These are phyloP conservation scores for Lucilia cuprina DNA, from an alignment of 1,140 invertebrate species.

Conservation along the genomic window DNA sequence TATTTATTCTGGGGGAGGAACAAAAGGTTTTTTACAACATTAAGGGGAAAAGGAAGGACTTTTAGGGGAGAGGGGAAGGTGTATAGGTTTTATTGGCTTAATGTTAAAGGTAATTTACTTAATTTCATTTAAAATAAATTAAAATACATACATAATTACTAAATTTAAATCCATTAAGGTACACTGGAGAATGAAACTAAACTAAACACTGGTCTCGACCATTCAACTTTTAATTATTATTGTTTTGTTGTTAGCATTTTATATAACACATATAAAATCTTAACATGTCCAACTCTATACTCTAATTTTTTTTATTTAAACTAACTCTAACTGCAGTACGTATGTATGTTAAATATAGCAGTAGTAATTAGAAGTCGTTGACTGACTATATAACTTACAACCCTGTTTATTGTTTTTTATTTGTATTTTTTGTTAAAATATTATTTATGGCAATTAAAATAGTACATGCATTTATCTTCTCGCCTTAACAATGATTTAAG, in stretches of 20 bases:
- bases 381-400: conserved; percentile 14
- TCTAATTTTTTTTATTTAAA: neutral
- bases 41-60: neutral
- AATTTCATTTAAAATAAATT: conserved; percentile 29
- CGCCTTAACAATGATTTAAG: neutral
- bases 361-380: neutral
- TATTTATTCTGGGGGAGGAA: neutral
- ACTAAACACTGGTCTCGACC: conserved; percentile 22
- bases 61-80: neutral
- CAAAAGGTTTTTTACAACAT: neutral
- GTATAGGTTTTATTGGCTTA: neutral
- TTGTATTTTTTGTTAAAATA: neutral
- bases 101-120: conserved; percentile 5
- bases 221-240: neutral
- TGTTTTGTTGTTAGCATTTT: neutral
- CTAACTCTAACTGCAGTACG: neutral
- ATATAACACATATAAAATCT: neutral
- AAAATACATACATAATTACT: conserved; percentile 25
- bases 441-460: neutral
- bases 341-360: neutral
- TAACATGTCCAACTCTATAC: conserved; percentile 4
- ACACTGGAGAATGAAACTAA: conserved; percentile 30
- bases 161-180: conserved; percentile 33
- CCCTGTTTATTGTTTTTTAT: neutral
- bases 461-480: neutral